Conservation (phyloP, 2,797 vertebrate species). For the Phalloptychus januarius region DNA sequence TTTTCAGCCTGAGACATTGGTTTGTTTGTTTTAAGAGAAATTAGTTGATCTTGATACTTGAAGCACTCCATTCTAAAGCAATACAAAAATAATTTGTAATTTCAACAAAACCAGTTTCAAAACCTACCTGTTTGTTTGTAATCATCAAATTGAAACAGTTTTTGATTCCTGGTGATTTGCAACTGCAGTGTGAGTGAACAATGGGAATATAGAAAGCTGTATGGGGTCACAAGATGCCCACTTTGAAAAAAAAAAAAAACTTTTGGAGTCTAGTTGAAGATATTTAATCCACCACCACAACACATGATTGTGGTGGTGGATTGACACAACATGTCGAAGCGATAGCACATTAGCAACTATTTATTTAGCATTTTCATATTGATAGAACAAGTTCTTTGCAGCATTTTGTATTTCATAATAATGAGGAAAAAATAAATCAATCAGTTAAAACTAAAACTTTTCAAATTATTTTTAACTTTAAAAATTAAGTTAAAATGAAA, state of each 20-base stretch:
- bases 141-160: background rate
- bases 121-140: background rate
- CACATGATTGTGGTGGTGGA: no score
- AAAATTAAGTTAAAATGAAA: no score
- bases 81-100: background rate
- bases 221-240: background rate
- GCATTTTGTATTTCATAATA: background rate
- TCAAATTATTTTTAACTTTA: no score
- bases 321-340: background rate
- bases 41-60: background rate
- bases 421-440: background rate
- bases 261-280: background rate
- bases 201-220: background rate
- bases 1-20: background rate
- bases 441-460: background rate
- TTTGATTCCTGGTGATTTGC: background rate
- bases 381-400: background rate
- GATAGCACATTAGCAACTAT: background rate
- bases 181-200: background rate
- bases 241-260: background rate
- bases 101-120: background rate
- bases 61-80: background rate
- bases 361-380: background rate
- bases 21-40: background rate
- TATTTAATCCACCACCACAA: background rate